These are phyloP conservation scores for Dryadula phaetusa DNA, from an alignment of 2,888 invertebrate genomes.

Conservation along the genomic window DNA sequence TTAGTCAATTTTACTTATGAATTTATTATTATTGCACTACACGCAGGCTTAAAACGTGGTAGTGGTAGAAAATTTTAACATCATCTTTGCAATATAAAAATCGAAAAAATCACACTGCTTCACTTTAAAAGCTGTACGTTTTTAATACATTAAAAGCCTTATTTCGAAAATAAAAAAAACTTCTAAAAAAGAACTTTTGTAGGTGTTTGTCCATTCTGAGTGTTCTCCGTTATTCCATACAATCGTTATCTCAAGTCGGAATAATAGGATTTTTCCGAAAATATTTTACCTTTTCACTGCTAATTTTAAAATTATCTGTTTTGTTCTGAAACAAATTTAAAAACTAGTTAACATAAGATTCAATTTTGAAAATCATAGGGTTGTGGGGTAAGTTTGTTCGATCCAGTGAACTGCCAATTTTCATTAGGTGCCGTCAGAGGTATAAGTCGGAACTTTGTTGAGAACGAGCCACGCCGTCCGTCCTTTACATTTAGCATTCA, in stretches of 20 bases:
- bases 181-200: background rate
- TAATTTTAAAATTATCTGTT: slow-evolving; percentile 38
- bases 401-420: slow-evolving; percentile 78
- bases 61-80: background rate
- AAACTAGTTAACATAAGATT: slow-evolving; percentile 18
- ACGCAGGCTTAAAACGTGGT: background rate
- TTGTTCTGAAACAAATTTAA: slow-evolving; percentile 24
- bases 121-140: slow-evolving; percentile 3
- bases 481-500: slow-evolving; percentile 69
- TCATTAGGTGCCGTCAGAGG: slow-evolving; percentile 71
- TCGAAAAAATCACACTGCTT: background rate
- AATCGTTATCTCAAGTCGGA: slow-evolving; percentile 26
- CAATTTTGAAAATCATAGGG: slow-evolving; percentile 30
- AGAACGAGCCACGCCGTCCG: slow-evolving; percentile 56
- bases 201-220: background rate
- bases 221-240: slow-evolving; percentile 13
- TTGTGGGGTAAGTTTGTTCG: slow-evolving; percentile 60
- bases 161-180: slow-evolving; percentile 14
- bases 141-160: slow-evolving; percentile 21
- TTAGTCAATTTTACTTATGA: background rate
- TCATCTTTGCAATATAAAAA: slow-evolving; percentile 4
- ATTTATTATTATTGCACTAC: background rate
- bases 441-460: slow-evolving; percentile 68
- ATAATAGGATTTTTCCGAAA: slow-evolving; percentile 52
- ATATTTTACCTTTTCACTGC: slow-evolving; percentile 48